A percentile compares a stretch with the other conserved stretches of the same genome.
phyloP scores from a whole-genome alignment of 2,888 invertebrate species.

The Parnassius mnemosyne region DNA sequence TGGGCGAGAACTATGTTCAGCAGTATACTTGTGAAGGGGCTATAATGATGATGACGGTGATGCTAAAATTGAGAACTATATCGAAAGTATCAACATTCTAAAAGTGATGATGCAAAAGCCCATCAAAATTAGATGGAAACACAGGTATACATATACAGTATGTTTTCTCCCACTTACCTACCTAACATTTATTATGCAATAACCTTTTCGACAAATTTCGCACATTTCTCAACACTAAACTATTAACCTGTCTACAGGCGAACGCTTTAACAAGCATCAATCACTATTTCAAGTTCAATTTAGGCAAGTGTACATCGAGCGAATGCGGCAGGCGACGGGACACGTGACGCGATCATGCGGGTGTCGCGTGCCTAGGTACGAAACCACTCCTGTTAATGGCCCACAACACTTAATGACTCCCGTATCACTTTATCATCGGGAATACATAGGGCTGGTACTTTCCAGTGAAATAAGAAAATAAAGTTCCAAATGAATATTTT shows the following conservation, averaged over 20 bases:
- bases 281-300: slow-evolving; percentile 23
- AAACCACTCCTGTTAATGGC: slow-evolving; percentile 58
- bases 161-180: no score
- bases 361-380: slow-evolving; percentile 53
- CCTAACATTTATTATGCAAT: no score
- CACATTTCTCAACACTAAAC: slow-evolving; percentile 2
- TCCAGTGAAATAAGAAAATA: not conserved
- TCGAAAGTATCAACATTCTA: no score
- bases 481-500: not conserved
- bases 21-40: no score
- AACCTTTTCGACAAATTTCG: not conserved
- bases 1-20: no score
- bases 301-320: slow-evolving; percentile 5
- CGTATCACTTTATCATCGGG: slow-evolving; percentile 45
- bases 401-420: slow-evolving; percentile 55
- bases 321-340: slow-evolving; percentile 26
- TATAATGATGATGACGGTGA: no score
- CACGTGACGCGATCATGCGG: slow-evolving; percentile 59
- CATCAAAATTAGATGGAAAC: no score
- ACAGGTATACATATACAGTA: no score
- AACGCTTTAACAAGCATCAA: slow-evolving; percentile 23
- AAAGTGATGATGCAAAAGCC: no score
- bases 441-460: slow-evolving; percentile 24
- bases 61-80: no score
- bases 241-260: not conserved